Conservation (phyloP, 2,888 invertebrate genomes). For the Andrena fulva region DNA sequence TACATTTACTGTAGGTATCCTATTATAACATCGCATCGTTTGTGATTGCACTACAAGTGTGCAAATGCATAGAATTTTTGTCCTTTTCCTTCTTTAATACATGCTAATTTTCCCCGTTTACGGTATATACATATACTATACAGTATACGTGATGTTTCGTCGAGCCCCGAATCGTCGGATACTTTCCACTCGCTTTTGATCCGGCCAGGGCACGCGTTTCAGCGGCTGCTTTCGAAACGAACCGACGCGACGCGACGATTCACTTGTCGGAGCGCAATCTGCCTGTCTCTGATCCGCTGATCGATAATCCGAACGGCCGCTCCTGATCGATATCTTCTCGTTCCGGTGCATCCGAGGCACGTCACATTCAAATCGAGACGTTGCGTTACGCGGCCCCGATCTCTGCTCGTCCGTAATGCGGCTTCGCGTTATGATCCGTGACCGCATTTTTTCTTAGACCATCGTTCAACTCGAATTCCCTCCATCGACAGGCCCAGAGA, state of each 20-base stretch:
- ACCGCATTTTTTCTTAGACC: slow-evolving; percentile 70
- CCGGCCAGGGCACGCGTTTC: background rate
- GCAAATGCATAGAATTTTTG: no score
- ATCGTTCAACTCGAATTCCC: slow-evolving; percentile 60
- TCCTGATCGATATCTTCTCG: slow-evolving; percentile 48
- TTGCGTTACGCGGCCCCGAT: slow-evolving; percentile 73
- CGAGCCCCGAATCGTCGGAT: background rate
- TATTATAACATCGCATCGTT: no score
- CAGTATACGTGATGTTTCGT: no score
- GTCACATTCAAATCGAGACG: slow-evolving; percentile 68
- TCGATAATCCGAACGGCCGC: slow-evolving; percentile 19
- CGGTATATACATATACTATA: no score
- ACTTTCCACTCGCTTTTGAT: background rate
- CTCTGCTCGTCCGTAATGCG: slow-evolving; percentile 74
- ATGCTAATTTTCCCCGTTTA: no score
- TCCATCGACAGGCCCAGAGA: background rate
- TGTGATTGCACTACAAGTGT: no score
- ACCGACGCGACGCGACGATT: no score
- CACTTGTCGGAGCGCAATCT: background rate
- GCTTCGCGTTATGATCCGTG: slow-evolving; percentile 72
- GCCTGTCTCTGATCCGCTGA: slow-evolving; percentile 6
- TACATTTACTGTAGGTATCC: no score
- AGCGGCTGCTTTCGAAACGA: background rate
- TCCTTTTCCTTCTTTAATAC: no score
- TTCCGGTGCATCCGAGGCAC: slow-evolving; percentile 41